Evolutionary conservation across 2,113 vertebrate species (phyloP), one percentile per base, ranked within the genome.

Genomic region (Sisor rabdophorus): DNA sequence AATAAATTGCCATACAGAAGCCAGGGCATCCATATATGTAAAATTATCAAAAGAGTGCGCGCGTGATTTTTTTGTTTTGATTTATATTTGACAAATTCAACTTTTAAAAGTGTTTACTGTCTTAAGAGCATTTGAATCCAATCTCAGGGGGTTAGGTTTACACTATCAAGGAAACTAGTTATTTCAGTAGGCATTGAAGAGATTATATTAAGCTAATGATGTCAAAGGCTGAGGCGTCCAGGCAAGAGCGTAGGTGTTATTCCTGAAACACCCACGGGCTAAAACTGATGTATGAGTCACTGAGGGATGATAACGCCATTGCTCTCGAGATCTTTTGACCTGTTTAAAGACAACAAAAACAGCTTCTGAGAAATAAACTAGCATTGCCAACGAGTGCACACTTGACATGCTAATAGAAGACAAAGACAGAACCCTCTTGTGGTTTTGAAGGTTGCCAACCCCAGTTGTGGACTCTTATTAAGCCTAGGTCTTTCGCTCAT

Each of bases 241-340:
- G 52, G 20, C 17, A 17, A 72, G 61, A 71, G 67, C 65, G 77
- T 68, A 65, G 71, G 22, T 73, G 79, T 71, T 76, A 80, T 81
- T 75, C 78, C 74, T 36, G 64, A 78, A 67, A 30, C 22, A 59
- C 56, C 22, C 11, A 55, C 16, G 17, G 17, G 71, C 78, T 74
- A 65, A 80, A 83, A 85, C 26, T 71, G 71, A 17, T 22, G 13
- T 20, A 76, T 83, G 86, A 85, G 72, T 86, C 82, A 84, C 22
- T 50, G 30, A 40, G 53, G 67, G 71, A 81, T 76, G 76, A 76
- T 71, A 75, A 65, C 44, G 22, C 60, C 24, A 63, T 53, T 52
- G 50, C 61, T 32, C 10, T 44, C 55, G 53, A 56, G 73, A 28
- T 53, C 2, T 50, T 50, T 11, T 68, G 65, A 28, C 10, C 65